Evolutionary conservation across 2,113 vertebrate species (phyloP).

Genomic region (Oostethus manadensis): DNA sequence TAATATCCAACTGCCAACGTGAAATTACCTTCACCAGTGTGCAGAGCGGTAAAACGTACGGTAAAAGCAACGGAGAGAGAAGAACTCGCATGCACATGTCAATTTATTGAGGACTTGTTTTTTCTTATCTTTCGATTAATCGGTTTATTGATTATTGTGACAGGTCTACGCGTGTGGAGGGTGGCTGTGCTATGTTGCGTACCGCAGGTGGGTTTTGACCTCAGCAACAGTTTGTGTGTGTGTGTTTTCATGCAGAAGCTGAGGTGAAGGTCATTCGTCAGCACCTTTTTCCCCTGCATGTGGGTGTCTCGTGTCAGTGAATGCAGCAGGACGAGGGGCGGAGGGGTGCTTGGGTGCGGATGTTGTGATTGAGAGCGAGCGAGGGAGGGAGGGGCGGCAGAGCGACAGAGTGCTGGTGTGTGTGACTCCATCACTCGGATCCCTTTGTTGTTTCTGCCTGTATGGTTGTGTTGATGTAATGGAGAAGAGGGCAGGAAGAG

Average conservation of each 20-base stretch:
- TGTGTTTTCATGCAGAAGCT: constrained; percentile 20
- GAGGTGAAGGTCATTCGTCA: constrained; percentile 31
- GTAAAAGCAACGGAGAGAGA: too few species aligned
- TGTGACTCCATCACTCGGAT: constrained; percentile 21
- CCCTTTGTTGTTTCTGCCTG: constrained; percentile 40
- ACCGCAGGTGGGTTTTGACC: constrained; percentile 36
- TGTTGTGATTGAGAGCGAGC: constrained; percentile 32
- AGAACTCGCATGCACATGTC: too few species aligned
- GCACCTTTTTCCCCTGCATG: constrained; percentile 14
- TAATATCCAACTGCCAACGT: too few species aligned
- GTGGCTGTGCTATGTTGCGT: neutral
- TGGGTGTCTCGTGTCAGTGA: constrained; percentile 6
- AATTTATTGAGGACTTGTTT: too few species aligned
- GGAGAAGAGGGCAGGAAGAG: constrained; percentile 3
- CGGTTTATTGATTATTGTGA: too few species aligned
- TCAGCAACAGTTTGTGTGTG: constrained; percentile 28
- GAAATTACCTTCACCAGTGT: too few species aligned
- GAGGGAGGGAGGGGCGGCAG: constrained; percentile 12
- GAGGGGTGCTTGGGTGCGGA: constrained; percentile 12
- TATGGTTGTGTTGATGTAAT: constrained; percentile 33
- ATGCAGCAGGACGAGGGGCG: constrained; percentile 5
- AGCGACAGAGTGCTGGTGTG: constrained; percentile 12
- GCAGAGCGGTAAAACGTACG: too few species aligned
- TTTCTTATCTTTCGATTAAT: too few species aligned
- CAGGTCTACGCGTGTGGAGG: too few species aligned